Percentiles rank a stretch among this genome's conserved stretches.
phyloP scores from a whole-genome alignment of 2,888 invertebrate species.

The Choristoneura rosaceana region DNA sequence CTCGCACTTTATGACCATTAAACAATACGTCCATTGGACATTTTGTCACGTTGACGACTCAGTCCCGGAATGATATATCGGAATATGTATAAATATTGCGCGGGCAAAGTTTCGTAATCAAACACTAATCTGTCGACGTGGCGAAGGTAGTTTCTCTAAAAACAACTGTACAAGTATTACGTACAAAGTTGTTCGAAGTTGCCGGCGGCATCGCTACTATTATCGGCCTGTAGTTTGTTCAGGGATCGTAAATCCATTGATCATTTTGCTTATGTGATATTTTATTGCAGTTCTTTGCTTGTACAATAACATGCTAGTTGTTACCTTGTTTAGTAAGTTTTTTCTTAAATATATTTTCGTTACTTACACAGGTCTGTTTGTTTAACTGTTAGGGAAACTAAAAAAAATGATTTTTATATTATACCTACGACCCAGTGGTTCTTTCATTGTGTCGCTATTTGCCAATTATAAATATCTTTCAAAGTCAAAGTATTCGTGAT shows the following conservation, averaged over 20 bases:
- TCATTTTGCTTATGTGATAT: conserved; percentile 9
- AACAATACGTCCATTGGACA: too few species aligned
- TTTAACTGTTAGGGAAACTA: too few species aligned
- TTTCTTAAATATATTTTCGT: background rate
- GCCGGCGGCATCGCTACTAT: background rate
- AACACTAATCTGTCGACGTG: conserved; percentile 24
- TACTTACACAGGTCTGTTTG: too few species aligned
- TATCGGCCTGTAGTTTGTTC: conserved; percentile 11
- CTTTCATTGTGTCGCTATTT: too few species aligned
- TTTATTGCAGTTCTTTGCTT: conserved; percentile 6
- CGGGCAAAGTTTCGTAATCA: conserved; percentile 24
- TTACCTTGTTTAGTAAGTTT: background rate
- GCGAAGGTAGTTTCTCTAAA: conserved; percentile 13
- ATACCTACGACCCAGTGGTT: too few species aligned
- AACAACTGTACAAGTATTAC: conserved; percentile 29
- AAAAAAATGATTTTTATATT: too few species aligned
- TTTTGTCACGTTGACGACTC: too few species aligned
- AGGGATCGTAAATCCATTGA: conserved; percentile 21
- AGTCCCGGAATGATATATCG: too few species aligned
- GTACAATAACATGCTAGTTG: background rate
- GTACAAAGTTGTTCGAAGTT: conserved; percentile 19
- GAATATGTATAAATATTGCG: background rate
- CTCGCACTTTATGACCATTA: too few species aligned
- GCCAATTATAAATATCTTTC: too few species aligned
- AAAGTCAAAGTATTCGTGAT: too few species aligned